Conservation (phyloP, 1,140 invertebrate genomes). For the Musca domestica region DNA sequence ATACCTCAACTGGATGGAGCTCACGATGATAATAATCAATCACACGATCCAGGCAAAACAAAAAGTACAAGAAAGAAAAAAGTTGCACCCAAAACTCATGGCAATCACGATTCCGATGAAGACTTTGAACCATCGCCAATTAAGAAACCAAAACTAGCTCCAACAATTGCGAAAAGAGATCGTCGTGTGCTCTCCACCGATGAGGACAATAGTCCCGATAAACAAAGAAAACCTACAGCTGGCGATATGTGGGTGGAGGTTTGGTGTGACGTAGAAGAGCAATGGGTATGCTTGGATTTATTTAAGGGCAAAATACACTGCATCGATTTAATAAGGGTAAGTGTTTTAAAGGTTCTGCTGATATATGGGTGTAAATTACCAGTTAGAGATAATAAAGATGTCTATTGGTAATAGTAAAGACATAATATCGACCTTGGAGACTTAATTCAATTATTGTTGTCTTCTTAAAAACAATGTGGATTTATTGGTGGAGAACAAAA, state of each 20-base stretch:
- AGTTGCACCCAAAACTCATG: slow-evolving; percentile 10
- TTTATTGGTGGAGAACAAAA: no score
- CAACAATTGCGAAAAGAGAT: slow-evolving; percentile 49
- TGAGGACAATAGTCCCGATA: slow-evolving; percentile 33
- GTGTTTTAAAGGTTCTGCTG: no score
- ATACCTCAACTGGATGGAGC: slow-evolving; percentile 60
- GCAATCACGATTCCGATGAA: slow-evolving; percentile 30
- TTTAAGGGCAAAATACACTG: slow-evolving; percentile 71
- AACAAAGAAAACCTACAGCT: slow-evolving; percentile 53
- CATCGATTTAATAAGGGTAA: slow-evolving; percentile 71
- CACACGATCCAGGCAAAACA: not conserved
- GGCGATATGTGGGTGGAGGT: slow-evolving; percentile 84
- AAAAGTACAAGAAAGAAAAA: slow-evolving; percentile 23
- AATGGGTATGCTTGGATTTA: slow-evolving; percentile 79
- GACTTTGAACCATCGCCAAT: slow-evolving; percentile 36
- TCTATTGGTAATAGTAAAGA: no score
- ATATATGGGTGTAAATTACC: no score
- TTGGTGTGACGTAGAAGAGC: slow-evolving; percentile 76
- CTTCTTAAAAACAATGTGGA: no score
- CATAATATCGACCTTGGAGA: no score
- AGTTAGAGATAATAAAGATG: no score
- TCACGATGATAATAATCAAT: slow-evolving; percentile 47
- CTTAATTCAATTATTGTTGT: no score
- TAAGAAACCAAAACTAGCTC: slow-evolving; percentile 40
- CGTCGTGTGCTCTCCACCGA: slow-evolving; percentile 62